phyloP scores from a whole-genome alignment of 2,113 vertebrate species.

The Epinephelus lanceolatus region DNA sequence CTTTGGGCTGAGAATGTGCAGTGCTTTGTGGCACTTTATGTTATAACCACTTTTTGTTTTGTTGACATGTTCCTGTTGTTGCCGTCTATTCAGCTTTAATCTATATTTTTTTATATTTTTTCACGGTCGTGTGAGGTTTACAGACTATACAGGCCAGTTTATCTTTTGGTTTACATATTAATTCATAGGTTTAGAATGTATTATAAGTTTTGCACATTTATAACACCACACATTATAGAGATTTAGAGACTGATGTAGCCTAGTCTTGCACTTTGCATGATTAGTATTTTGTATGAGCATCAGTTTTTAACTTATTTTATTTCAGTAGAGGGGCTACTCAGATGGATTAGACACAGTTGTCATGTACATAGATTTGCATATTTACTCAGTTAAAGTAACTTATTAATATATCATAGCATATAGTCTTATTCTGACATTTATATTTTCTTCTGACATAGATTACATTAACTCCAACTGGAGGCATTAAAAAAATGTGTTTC shows the following conservation, averaged over 20 bases:
- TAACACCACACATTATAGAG: constrained; percentile 27
- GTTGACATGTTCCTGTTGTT: constrained; percentile 11
- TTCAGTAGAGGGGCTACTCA: constrained; percentile 24
- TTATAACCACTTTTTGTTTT: constrained; percentile 36
- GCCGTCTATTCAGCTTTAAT: constrained; percentile 17
- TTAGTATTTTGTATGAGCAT: constrained; percentile 23
- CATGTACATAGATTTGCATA: constrained; percentile 38
- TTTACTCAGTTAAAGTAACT: constrained; percentile 56
- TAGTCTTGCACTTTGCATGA: constrained; percentile 44
- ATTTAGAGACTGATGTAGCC: constrained; percentile 17
- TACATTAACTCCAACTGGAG: constrained; percentile 29
- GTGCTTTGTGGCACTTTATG: constrained; percentile 32
- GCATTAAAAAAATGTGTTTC: constrained; percentile 5
- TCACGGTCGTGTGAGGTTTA: constrained; percentile 30
- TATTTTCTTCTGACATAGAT: constrained; percentile 29
- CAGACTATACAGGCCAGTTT: constrained; percentile 43
- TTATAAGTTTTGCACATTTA: constrained; percentile 52
- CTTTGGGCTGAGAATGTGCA: constrained; percentile 7
- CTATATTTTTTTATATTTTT: neutral
- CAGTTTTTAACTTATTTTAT: constrained; percentile 48
- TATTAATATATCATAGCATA: constrained; percentile 41
- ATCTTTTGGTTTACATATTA: constrained; percentile 35
- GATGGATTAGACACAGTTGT: constrained; percentile 25
- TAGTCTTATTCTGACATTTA: constrained; percentile 22
- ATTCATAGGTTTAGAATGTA: constrained; percentile 51